A percentile compares a stretch with the other conserved stretches of the same genome.
Conservation (phyloP, 2,113 vertebrate species). For the Ophthalmolycus amberensis region DNA sequence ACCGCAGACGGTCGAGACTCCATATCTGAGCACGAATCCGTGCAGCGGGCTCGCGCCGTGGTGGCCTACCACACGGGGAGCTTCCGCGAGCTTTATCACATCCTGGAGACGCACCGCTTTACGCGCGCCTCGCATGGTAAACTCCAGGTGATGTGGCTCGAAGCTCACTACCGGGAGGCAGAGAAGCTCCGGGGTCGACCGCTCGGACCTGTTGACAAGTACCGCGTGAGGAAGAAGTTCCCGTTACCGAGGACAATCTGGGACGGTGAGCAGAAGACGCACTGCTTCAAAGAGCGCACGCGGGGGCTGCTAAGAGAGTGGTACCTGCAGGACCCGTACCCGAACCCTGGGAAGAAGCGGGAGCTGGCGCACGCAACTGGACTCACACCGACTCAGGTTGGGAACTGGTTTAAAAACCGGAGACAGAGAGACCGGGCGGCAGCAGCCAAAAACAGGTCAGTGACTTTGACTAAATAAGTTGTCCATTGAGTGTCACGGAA, state of each 20-base stretch:
- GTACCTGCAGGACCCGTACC: constrained; percentile 99
- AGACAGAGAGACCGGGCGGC: constrained; percentile 96
- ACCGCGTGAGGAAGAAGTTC: constrained; percentile 99
- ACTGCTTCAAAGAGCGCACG: constrained; percentile 99
- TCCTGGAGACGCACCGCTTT: constrained; percentile 98
- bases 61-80: constrained; percentile 97
- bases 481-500: background rate
- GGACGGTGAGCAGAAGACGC: constrained; percentile 99
- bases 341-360: constrained; percentile 98
- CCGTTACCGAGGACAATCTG: constrained; percentile 97
- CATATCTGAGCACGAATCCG: constrained; percentile 98
- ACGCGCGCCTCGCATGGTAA: constrained; percentile 98
- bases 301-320: constrained; percentile 97
- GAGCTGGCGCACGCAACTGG: constrained; percentile 98
- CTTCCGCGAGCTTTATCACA: constrained; percentile 97
- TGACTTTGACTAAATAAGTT: constrained; percentile 34
- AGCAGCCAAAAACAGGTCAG: constrained; percentile 98
- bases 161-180: constrained; percentile 98
- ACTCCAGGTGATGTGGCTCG: constrained; percentile 98
- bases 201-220: constrained; percentile 97
- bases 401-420: constrained; percentile 99
- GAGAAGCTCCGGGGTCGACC: constrained; percentile 96
- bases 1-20: constrained; percentile 94
- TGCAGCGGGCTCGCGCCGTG: constrained; percentile 95
- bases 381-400: constrained; percentile 97